Base-by-base conservation (phyloP, 2,797 vertebrate genomes). In the Syngnathus rostellatus region DNA sequence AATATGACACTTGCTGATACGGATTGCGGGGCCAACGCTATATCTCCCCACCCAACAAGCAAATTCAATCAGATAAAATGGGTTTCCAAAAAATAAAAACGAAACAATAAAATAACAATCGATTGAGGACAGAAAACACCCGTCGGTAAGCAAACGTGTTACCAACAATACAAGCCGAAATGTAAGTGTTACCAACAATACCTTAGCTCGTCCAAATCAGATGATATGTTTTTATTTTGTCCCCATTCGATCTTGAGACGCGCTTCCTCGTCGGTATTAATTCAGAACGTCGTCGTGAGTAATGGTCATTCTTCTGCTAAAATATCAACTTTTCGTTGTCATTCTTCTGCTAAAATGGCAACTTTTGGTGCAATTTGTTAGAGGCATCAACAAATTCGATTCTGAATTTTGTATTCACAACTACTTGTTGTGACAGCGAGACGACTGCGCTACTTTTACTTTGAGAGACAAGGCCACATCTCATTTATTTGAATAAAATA, bases 211-310 rank as follows among this genome's bases (percentile, higher is more conserved):
- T 21, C n/a, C 50, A 8, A 19, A 48, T 19, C 3, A 45, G 31
- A 31, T 31, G 31, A 31, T 31, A 14, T 45, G 43, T 45, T 45
- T 45, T 48, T 11, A 23, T 21, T 3, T 53, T 4, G 50, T 53
- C 50, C 0, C 50, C 8, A 53, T 53, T 21, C n/a, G 50, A 48
- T 17, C 50, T n/a, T 11, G 3, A n/a, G 50, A 51, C 50, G 83
- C 74, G 83, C 84, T 89, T 87, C 85, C 83, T 25, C 70, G 87
- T 86, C 87, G 81, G 43, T 66, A 85, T 83, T 76, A 66, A 16
- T 11, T 60, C 38, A 60, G 38, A 31, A 23, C 31, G 31, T 6
- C 23, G 57, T 73, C 59, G 14, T 38, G 0, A 11, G 14, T 43
- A 8, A 40, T 31, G 2, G 5, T n/a, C 8, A 19, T 21, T 40